Percentiles rank a stretch among this genome's conserved stretches.
phyloP scores from a whole-genome alignment of 2,113 vertebrate species.

The Zosterops japonicus region DNA sequence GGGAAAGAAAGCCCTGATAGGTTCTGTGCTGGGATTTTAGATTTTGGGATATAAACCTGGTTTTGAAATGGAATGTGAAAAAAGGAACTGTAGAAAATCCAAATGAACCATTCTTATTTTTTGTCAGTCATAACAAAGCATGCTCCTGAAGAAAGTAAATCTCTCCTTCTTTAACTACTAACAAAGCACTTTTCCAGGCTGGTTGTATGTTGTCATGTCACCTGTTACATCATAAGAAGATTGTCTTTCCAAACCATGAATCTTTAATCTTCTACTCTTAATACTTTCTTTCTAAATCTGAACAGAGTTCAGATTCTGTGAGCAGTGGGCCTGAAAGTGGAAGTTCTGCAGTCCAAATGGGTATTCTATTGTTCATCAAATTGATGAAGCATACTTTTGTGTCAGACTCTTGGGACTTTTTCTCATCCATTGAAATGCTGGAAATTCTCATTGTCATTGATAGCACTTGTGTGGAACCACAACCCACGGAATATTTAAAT shows the following conservation, averaged over 20 bases:
- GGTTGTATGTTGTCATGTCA: constrained; percentile 9
- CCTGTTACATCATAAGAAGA: constrained; percentile 65
- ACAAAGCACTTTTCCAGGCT: constrained; percentile 6
- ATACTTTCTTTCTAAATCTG: constrained; percentile 55
- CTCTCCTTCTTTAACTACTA: neutral
- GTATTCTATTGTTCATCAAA: neutral
- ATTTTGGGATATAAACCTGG: neutral
- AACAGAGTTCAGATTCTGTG: neutral
- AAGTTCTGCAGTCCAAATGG: neutral
- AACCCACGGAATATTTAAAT: neutral
- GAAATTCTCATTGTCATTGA: neutral
- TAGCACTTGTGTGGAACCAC: neutral
- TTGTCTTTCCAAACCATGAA: constrained; percentile 45
- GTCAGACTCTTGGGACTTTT: neutral
- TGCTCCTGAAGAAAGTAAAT: neutral
- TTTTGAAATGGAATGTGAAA: neutral
- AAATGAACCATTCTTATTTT: neutral
- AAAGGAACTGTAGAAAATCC: neutral
- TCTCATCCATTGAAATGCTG: neutral
- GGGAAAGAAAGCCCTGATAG: neutral
- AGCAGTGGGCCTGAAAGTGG: neutral
- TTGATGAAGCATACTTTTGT: neutral
- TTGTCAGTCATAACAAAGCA: neutral
- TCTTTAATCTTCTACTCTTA: constrained; percentile 63
- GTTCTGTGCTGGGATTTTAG: neutral